phyloP scores from a whole-genome alignment of 2,888 invertebrate species.

The Ornithoptera alexandrae region DNA sequence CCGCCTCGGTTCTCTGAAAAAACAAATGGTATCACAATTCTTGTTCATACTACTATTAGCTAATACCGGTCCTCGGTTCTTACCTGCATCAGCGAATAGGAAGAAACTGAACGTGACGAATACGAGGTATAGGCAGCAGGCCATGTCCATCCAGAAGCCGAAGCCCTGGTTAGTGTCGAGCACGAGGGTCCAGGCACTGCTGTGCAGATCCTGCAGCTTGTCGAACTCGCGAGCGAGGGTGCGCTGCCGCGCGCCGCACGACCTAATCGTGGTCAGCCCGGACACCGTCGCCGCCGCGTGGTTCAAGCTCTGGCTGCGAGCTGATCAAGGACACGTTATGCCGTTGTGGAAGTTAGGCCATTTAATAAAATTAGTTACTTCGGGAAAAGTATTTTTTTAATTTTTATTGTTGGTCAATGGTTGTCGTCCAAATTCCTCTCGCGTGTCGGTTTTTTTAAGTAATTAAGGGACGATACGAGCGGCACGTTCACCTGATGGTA shows the following conservation, averaged over 20 bases:
- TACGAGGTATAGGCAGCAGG: slow-evolving; percentile 77
- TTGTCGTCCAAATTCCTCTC: no score
- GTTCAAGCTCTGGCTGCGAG: slow-evolving; percentile 91
- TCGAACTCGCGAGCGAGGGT: slow-evolving; percentile 86
- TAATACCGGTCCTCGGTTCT: slow-evolving; percentile 19
- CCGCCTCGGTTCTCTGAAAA: slow-evolving; percentile 76
- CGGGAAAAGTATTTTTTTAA: no score
- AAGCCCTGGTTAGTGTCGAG: slow-evolving; percentile 68
- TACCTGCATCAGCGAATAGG: slow-evolving; percentile 63
- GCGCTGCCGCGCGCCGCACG: slow-evolving; percentile 84
- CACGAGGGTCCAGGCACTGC: slow-evolving; percentile 81
- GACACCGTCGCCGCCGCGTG: slow-evolving; percentile 90
- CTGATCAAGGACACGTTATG: slow-evolving; percentile 57
- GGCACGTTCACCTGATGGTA: no score
- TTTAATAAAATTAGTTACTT: no score
- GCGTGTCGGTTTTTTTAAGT: no score
- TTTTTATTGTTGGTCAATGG: no score
- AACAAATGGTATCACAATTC: not conserved
- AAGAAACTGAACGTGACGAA: slow-evolving; percentile 85
- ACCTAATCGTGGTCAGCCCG: slow-evolving; percentile 90
- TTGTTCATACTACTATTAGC: no score
- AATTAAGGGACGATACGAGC: no score
- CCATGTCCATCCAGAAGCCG: slow-evolving; percentile 79
- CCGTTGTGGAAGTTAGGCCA: no score
- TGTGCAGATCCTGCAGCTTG: slow-evolving; percentile 81